These are phyloP conservation scores for Psittacara wagleri DNA, from an alignment of 2,113 vertebrate genomes.

Conservation along the genomic window DNA sequence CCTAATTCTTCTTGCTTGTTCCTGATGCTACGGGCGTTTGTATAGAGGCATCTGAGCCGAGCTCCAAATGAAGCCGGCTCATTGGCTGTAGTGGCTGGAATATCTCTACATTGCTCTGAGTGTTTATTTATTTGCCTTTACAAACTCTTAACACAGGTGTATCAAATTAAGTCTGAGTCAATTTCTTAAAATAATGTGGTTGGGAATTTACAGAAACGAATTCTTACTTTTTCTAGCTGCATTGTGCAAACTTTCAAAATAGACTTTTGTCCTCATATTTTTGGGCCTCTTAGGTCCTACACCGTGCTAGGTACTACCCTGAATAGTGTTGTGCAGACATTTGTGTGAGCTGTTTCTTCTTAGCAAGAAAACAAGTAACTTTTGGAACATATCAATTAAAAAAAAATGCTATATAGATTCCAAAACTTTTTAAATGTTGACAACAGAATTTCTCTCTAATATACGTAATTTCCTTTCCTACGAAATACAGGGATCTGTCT, in stretches of 20 bases:
- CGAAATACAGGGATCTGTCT: neutral
- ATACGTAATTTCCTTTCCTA: neutral
- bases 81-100: too few relatives aligned
- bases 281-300: neutral
- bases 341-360: neutral
- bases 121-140: neutral
- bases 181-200: neutral
- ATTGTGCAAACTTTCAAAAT: neutral
- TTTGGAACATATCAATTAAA: neutral
- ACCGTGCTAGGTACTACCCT: neutral
- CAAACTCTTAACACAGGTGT: neutral
- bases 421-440: neutral
- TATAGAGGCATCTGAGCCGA: too few relatives aligned
- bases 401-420: neutral
- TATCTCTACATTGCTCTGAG: too few relatives aligned
- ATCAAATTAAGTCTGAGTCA: neutral
- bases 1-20: too few relatives aligned
- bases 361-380: too few relatives aligned
- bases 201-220: neutral
- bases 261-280: neutral
- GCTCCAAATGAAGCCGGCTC: too few relatives aligned
- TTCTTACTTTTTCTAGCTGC: neutral
- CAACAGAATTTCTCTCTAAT: neutral
- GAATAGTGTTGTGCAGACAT: neutral
- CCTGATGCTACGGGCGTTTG: too few relatives aligned